Percentiles rank a stretch among this genome's conserved stretches.
Evolutionary conservation across 1,140 invertebrate genomes (phyloP).

Genomic region (Hesperophylax magnus): DNA sequence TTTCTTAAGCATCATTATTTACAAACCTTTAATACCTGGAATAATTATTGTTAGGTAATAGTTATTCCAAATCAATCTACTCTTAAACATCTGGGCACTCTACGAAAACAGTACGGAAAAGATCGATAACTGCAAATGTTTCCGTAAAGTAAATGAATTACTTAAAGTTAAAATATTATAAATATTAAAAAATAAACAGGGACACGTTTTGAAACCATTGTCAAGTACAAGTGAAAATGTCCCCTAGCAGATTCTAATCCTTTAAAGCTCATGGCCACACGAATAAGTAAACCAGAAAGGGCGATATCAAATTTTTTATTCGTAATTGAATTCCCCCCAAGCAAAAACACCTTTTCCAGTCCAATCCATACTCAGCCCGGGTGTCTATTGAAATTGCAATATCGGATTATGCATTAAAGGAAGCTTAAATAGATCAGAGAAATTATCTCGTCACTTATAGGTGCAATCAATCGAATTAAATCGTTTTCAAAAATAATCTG

Average conservation of each 20-base stretch:
- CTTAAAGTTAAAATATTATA: no score
- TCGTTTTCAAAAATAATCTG: no score
- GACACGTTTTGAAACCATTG: background rate
- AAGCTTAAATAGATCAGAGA: conserved; percentile 26
- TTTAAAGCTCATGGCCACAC: conserved; percentile 7
- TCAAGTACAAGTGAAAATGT: conserved; percentile 1
- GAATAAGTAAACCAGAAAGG: background rate
- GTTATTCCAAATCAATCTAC: no score
- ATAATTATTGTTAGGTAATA: no score
- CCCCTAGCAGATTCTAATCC: conserved; percentile 22
- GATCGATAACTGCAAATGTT: no score
- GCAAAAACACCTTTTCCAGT: conserved; percentile 37
- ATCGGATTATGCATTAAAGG: conserved; percentile 37
- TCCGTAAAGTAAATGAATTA: no score
- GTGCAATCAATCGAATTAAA: no score
- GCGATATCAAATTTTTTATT: conserved; percentile 27
- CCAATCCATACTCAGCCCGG: conserved; percentile 8
- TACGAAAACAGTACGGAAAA: no score
- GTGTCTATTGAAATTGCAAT: conserved; percentile 32
- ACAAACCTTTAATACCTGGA: no score
- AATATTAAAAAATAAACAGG: no score
- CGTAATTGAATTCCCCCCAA: conserved; percentile 22
- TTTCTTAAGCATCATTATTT: no score
- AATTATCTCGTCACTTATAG: background rate
- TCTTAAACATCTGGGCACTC: no score